These are phyloP conservation scores for Mastigias papua DNA, from an alignment of 30 jellyfish, hydroid and myxozoan genomes.

Conservation along the genomic window DNA sequence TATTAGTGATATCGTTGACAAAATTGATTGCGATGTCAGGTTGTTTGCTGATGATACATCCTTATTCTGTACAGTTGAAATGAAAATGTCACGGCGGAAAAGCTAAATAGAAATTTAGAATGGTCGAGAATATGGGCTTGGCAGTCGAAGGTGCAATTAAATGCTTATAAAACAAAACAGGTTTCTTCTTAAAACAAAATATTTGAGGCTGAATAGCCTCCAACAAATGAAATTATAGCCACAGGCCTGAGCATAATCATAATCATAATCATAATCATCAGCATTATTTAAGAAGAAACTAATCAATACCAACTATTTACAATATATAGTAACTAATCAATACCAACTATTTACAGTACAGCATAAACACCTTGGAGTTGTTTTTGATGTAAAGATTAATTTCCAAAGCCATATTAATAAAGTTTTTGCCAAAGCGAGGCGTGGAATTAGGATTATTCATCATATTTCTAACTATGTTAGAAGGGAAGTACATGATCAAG, in stretches of 20 bases:
- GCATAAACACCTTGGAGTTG: constrained; percentile 9
- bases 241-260: constrained; percentile 13
- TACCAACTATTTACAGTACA: no score
- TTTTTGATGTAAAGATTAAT: constrained; percentile 14
- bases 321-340: no score
- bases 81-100: constrained; percentile 16
- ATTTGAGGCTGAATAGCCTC: not conserved
- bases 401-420: constrained; percentile 20
- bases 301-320: no score
- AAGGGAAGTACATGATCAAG: not conserved
- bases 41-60: constrained; percentile 49
- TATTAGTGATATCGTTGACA: constrained; percentile 7
- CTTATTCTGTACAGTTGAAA: constrained; percentile 3
- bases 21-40: constrained; percentile 4
- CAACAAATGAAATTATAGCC: not conserved
- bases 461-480: constrained; percentile 8
- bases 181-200: not conserved
- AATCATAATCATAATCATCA: no score
- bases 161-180: constrained; percentile 13
- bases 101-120: constrained; percentile 12
- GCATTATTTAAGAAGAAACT: no score
- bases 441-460: constrained; percentile 6
- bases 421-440: constrained; percentile 15
- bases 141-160: not conserved
- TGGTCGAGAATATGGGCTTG: not conserved